Percentiles rank a stretch among this genome's conserved stretches.
phyloP scores from a whole-genome alignment of 2,113 vertebrate species.

The Telmatochromis brachygnathus region DNA sequence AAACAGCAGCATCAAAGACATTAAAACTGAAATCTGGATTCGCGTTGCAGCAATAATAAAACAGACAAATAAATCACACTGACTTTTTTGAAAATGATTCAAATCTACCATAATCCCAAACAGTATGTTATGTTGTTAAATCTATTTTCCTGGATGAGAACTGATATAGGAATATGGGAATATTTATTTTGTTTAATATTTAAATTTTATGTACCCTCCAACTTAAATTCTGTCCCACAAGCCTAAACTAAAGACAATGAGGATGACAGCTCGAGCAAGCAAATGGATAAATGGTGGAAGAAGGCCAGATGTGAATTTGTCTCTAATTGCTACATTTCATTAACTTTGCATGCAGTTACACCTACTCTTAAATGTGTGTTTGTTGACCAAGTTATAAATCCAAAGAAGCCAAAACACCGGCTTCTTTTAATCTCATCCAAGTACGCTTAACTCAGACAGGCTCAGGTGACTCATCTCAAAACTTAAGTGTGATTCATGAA shows the following conservation, averaged over 20 bases:
- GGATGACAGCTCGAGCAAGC: not conserved
- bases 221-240: not conserved
- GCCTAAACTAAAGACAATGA: not conserved
- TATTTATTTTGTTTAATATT: not conserved
- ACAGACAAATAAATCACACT: not conserved
- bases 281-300: not conserved
- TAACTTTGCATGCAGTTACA: not conserved
- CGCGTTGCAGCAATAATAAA: not conserved
- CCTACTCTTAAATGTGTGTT: not conserved
- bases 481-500: not conserved
- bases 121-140: not conserved
- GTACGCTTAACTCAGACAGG: not conserved
- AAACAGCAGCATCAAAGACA: not conserved
- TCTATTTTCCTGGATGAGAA: not conserved
- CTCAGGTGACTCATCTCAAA: not conserved
- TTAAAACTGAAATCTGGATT: not conserved
- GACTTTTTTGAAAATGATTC: not conserved
- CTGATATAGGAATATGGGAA: not conserved
- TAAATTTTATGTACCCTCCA: not conserved
- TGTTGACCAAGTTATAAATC: not conserved
- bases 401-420: not conserved
- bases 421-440: not conserved
- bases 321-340: not conserved
- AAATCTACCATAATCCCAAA: not conserved
- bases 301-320: not conserved